A percentile compares a stretch with the other conserved stretches of the same genome.
phyloP scores from a whole-genome alignment of 2,888 invertebrate genomes.

The Chymomyza fuscimana region DNA sequence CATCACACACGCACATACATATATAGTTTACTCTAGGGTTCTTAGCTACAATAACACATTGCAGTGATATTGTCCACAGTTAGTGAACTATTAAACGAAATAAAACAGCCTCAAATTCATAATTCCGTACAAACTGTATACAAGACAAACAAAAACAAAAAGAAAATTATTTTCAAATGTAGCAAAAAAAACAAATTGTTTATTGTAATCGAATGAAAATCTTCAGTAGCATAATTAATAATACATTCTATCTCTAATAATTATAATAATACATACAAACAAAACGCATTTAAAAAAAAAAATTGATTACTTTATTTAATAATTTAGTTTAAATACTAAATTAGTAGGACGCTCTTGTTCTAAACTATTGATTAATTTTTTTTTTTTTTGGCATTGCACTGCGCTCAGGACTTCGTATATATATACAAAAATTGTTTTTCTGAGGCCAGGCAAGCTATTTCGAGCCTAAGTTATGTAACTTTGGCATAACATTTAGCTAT shows the following conservation, averaged over 20 bases:
- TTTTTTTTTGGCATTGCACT: conserved; percentile 13
- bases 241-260: conserved; percentile 40
- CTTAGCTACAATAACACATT: not conserved
- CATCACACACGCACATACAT: conserved; percentile 6
- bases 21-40: not conserved
- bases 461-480: conserved; percentile 33
- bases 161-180: conserved; percentile 1
- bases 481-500: conserved; percentile 16
- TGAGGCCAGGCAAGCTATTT: conserved; percentile 29
- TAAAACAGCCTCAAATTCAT: conserved; percentile 15
- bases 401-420: conserved; percentile 39
- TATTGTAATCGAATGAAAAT: conserved; percentile 64
- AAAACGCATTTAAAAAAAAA: conserved; percentile 32
- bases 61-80: not conserved
- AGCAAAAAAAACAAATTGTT: conserved; percentile 26
- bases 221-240: conserved; percentile 60
- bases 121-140: conserved; percentile 5
- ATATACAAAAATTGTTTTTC: conserved; percentile 3
- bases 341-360: conserved; percentile 19
- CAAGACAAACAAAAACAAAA: conserved; percentile 2
- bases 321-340: conserved; percentile 30
- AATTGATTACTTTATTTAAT: conserved; percentile 44
- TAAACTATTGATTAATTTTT: not conserved
- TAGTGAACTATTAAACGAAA: not conserved
- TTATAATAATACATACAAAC: conserved; percentile 4